Evolutionary conservation across 2,797 vertebrate genomes (phyloP).

Genomic region (Kryptolebias ocellatus): DNA sequence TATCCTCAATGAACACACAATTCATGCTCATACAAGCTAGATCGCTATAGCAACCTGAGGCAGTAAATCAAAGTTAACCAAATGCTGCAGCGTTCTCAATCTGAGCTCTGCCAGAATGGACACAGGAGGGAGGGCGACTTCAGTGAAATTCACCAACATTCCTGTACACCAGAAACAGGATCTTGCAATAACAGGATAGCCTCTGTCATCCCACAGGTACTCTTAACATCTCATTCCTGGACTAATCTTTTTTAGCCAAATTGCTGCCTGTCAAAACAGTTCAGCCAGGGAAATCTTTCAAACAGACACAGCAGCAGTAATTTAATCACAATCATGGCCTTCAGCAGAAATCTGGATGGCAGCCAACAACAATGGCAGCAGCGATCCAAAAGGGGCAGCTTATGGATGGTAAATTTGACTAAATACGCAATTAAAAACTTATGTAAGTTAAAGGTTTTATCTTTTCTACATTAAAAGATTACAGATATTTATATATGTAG

Average conservation of each 20-base stretch:
- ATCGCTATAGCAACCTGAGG: slow-evolving; percentile 54
- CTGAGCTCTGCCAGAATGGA: slow-evolving; percentile 23
- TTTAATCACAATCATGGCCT: slow-evolving; percentile 73
- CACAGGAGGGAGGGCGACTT: slow-evolving; percentile 30
- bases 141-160: slow-evolving; percentile 62
- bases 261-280: slow-evolving; percentile 79
- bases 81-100: slow-evolving; percentile 27
- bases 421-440: background rate
- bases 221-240: slow-evolving; percentile 70
- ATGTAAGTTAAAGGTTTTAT: background rate
- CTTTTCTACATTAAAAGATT: too few relatives aligned
- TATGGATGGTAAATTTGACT: slow-evolving; percentile 10
- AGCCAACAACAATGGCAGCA: slow-evolving; percentile 49
- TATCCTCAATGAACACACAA: slow-evolving; percentile 44
- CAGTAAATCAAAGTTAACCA: slow-evolving; percentile 49
- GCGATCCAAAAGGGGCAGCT: slow-evolving; percentile 12
- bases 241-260: slow-evolving; percentile 78
- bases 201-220: slow-evolving; percentile 65
- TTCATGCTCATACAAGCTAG: slow-evolving; percentile 43
- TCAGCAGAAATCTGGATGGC: slow-evolving; percentile 51
- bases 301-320: slow-evolving; percentile 69
- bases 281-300: slow-evolving; percentile 69
- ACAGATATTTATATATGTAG: background rate
- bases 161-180: slow-evolving; percentile 69
- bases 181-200: slow-evolving; percentile 63